Evolutionary conservation across 2,888 invertebrate species (phyloP).

Genomic region (Chrysina gloriosa): DNA sequence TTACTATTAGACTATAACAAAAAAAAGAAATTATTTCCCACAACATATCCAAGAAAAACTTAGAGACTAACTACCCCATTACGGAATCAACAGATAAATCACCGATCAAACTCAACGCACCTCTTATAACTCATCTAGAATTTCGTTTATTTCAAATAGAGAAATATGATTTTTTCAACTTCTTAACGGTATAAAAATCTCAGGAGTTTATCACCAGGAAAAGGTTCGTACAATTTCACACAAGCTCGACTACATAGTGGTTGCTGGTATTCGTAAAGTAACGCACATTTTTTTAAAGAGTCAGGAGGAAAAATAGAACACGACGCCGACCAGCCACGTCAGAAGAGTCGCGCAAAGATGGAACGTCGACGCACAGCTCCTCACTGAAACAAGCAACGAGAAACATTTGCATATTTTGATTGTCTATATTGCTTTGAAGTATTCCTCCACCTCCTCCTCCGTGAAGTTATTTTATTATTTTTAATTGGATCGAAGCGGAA

Average conservation of each 20-base stretch:
- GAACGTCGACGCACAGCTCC: neutral
- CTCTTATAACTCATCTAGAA: no score
- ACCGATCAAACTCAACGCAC: no score
- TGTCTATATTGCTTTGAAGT: neutral
- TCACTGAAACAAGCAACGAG: neutral
- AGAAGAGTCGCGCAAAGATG: neutral
- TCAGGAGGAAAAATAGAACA: neutral
- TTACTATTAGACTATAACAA: no score
- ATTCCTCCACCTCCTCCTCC: neutral
- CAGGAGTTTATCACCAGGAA: slow-evolving; percentile 1
- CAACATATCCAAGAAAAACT: no score
- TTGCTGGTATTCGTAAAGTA: neutral
- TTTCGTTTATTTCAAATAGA: no score
- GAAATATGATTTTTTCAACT: no score
- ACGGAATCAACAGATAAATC: no score
- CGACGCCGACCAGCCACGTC: neutral
- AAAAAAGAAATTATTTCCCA: no score
- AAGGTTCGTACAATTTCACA: neutral
- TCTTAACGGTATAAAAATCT: no score
- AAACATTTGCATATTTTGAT: neutral
- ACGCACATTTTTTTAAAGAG: neutral
- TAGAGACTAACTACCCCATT: no score
- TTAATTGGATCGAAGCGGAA: slow-evolving; percentile 46
- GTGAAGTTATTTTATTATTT: no score
- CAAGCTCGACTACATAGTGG: neutral